Base-by-base conservation (phyloP, 2,113 vertebrate genomes). In the Saimiri boliviensis region DNA sequence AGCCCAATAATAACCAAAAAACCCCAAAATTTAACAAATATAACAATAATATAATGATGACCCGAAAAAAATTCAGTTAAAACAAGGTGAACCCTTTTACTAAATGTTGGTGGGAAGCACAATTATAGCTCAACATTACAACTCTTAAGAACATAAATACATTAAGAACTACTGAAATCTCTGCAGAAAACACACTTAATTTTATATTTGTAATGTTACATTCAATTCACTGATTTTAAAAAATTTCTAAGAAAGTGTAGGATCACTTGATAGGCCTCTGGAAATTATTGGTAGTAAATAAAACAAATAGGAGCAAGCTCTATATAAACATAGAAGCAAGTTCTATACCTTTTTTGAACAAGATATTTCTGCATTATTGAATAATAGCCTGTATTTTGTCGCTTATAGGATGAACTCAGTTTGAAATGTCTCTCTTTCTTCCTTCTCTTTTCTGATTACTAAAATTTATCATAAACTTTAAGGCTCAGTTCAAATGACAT, bases 381-480 rank as follows among this genome's bases (percentile, higher is more conserved):
- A 60, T 68, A 60, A 40, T 42, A 68, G 8, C 21, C 21, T 74
- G 8, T 84, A 74, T 81, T 56, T 86, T 42, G 45, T 95, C 85
- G 37, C 63, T 68, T 9, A 76, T 93, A 40, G 40, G 49, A 3
- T 95, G 17, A 11, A 56, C 32, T 54, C 35, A 27, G 21, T 89
- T 95, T 85, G 47, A 96, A 80, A 85, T 49, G 7, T 4, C 45
- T 93, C 10, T 88, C 5, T 83, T 52, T 40, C 9, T 77, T 56
- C 2, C 71, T 3, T 86, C 6, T 70, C 9, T 82, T 87, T 94
- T 56, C 47, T 70, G 8, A 52, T 85, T 70, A 68, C 8, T 93
- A 82, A 19, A 93, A 80, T 81, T 96, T 40, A 74, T 83, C 21
- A 74, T 70, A 93, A 54, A 52, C 25, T 74, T 87, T 20, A 96